Evolutionary conservation across 2,888 invertebrate genomes (phyloP).

Genomic region (Heliconius hortense): DNA sequence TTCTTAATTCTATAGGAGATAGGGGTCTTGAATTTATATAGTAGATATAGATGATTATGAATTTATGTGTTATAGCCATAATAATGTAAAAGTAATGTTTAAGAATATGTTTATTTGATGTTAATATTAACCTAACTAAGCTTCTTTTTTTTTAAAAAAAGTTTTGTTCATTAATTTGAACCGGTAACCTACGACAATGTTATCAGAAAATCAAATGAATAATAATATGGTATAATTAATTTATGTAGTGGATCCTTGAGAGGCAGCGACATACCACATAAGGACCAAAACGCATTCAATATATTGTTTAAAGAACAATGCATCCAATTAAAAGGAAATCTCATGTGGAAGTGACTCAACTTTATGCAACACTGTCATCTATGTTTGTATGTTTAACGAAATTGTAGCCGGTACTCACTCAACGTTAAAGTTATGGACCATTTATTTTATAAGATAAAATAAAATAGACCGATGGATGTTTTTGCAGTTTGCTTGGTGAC

Average conservation of each 20-base stretch:
- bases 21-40: not conserved
- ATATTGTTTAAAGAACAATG: conserved; percentile 39
- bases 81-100: too few relatives aligned
- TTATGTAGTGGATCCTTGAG: conserved; percentile 1
- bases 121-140: not conserved
- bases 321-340: conserved; percentile 38
- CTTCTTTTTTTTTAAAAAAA: too few relatives aligned
- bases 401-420: not conserved
- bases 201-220: conserved; percentile 19
- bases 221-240: conserved; percentile 5
- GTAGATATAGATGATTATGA: not conserved
- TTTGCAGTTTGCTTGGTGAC: too few relatives aligned
- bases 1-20: not conserved
- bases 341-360: conserved; percentile 31
- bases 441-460: not conserved
- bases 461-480: not conserved
- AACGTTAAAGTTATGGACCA: not conserved
- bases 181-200: not conserved
- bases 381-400: conserved; percentile 4
- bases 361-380: conserved; percentile 30
- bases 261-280: conserved; percentile 19
- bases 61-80: not conserved
- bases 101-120: not conserved
- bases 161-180: too few relatives aligned
- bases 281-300: conserved; percentile 28